Evolutionary conservation across 2,888 invertebrate species (phyloP), one percentile per base, ranked within the genome.

Genomic region (Diploptera punctata): DNA sequence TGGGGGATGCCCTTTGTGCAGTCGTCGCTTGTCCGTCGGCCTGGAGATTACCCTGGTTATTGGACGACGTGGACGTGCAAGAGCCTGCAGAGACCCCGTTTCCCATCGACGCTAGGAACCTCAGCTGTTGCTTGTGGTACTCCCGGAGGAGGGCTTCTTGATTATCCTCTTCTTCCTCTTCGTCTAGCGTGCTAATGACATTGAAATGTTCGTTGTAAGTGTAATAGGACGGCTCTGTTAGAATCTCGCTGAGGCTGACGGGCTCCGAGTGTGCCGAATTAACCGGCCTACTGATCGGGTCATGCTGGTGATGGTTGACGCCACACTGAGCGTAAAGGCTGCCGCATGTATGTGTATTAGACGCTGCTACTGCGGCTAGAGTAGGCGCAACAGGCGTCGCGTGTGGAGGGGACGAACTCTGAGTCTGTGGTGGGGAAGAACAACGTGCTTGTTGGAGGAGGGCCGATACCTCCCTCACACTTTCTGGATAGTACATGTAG

Each of bases 281-380:
- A 5, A 33, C 33, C 10, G 7, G 7, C 7, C 33, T 33, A 33
- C 7, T 10, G 33, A 7, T 33, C 33, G 33, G 33, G 33, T 33
- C 33, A 33, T 24, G 57, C 10, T 67, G 47, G n/a, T n/a, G n/a
- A 31, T 65, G 65, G 57, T 54, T 33, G 10, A 62, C 57, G 19
- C 52, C 61, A 77, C 84, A 84, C 78, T 83, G 83, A 57, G 83
- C 84, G 78, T 81, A 84, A 69, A 83, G 77, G 77, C 83, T 83
- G 74, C 83, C 83, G 79, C 83, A 84, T 77, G 82, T 82, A 80
- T 83, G 82, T 18, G 65, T 33, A 16, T 26, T n/a, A 21, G 65
- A 65, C n/a, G 65, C 47, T 26, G 65, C 24, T n/a, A 47, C 44
- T n/a, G 44, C n/a, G 16, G 38, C 33, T 3, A 21, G 38, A 3